Evolutionary conservation across 2,888 invertebrate species (phyloP), one percentile per base, ranked within the genome.

Genomic region (Rhagophthalmus giganteus): DNA sequence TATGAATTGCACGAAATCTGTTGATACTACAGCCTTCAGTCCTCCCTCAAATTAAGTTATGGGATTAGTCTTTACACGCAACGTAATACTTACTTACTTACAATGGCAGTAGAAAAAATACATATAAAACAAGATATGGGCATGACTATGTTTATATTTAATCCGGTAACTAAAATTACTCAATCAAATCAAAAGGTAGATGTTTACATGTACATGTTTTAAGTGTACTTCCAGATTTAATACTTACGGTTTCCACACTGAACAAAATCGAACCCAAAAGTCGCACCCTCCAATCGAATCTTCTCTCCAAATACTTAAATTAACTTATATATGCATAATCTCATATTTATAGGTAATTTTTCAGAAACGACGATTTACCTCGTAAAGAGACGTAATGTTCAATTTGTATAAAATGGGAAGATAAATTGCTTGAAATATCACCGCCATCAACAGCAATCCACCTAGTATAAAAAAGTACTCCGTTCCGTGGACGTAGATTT

Each of bases 121-220:
- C 91, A 90, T 58, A 91, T 88, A 61, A 81, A 73, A 69, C 91
- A 91, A 2, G 91, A 88, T 28, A 89, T 82, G 1, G 91, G 86
- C 1, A 91, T 90, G 10, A 91, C 85, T 26, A 88, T 76, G 71
- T 91, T 88, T 30, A 91, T 81, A 63, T 87, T 84, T 5, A 91
- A 81, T 34, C 91, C 92, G 53, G 92, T 92, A 12, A 93, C 93
- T 90, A 76, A 57, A 82, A 74, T 20, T 14, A 16, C 3, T 9
- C 7, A 2, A n/a, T n/a, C n/a, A n/a, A n/a, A n/a, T n/a, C n/a
- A n/a, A n/a, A n/a, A n/a, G n/a, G n/a, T n/a, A n/a, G n/a, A n/a
- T n/a, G n/a, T n/a, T n/a, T n/a, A n/a, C n/a, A n/a, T n/a, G n/a
- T n/a, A n/a, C n/a, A n/a, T n/a, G n/a, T n/a, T n/a, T n/a, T n/a